Conservation (phyloP, 35 echinoderm and acorn worm species). For the Stichopus chloronotus region DNA sequence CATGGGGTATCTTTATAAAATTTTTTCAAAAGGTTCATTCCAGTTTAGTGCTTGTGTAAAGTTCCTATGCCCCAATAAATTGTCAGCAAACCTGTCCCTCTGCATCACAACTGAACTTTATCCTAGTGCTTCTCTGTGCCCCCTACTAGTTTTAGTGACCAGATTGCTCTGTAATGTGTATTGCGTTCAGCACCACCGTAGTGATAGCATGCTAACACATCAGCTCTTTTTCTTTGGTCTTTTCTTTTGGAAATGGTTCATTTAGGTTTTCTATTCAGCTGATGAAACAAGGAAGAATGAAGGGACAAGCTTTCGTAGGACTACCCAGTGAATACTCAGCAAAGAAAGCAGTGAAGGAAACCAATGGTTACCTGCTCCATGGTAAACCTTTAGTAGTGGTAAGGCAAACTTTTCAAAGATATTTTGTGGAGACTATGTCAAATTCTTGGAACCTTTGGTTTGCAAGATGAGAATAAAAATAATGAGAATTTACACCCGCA, state of each 20-base stretch:
- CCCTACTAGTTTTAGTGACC: too few species aligned
- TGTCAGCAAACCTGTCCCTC: too few species aligned
- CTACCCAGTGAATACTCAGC: constrained; percentile 90
- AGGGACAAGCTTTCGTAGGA: constrained; percentile 95
- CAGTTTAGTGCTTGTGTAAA: too few species aligned
- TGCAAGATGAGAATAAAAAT: not conserved
- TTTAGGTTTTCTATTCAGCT: constrained; percentile 91
- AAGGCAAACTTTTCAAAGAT: not conserved
- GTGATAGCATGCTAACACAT: too few species aligned
- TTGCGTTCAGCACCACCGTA: too few species aligned
- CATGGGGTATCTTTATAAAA: too few species aligned
- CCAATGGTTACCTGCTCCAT: constrained; percentile 87
- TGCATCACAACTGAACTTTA: too few species aligned
- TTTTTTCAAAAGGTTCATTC: too few species aligned
- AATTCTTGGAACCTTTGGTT: not conserved
- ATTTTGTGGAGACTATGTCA: not conserved
- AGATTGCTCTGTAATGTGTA: too few species aligned
- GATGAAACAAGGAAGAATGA: constrained; percentile 98
- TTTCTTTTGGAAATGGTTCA: not conserved
- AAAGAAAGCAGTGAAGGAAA: constrained; percentile 82
- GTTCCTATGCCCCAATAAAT: too few species aligned
- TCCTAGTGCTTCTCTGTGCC: too few species aligned
- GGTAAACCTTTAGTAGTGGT: constrained; percentile 96
- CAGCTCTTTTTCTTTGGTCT: too few species aligned
- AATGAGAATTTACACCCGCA: not conserved